Evolutionary conservation across 2,888 invertebrate genomes (phyloP).

Genomic region (Chirona hameri): DNA sequence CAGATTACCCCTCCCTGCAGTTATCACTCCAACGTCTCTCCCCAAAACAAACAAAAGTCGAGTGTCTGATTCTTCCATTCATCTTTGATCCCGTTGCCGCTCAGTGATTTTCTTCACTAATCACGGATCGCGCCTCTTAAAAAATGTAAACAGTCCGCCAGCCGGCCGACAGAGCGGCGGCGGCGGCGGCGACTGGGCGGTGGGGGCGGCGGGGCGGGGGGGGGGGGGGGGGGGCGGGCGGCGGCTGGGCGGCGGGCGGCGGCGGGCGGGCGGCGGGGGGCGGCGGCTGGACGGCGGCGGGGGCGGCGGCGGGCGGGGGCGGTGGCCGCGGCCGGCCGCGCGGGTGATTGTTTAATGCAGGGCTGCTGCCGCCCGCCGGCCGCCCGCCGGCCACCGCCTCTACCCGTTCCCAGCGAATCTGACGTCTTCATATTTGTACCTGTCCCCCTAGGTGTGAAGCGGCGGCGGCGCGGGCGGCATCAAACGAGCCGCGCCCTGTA

Average conservation of each 20-base stretch:
- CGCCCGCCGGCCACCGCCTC: background rate
- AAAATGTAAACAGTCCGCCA: background rate
- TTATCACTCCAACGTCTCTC: background rate
- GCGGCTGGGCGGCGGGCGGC: no score
- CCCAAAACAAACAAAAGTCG: background rate
- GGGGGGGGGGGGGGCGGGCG: background rate
- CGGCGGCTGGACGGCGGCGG: no score
- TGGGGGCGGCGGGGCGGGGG: no score
- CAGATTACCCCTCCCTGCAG: background rate
- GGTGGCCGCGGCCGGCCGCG: no score
- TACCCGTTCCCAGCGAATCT: background rate
- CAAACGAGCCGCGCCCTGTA: constrained; percentile 5
- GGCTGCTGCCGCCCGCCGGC: no score
- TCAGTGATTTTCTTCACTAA: background rate
- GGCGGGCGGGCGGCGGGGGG: no score
- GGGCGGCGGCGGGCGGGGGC: no score
- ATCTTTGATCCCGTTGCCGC: background rate
- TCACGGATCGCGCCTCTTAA: background rate
- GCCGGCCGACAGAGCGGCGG: background rate
- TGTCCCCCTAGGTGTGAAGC: constrained; percentile 27
- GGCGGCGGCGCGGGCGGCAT: background rate
- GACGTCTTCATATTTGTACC: constrained; percentile 27
- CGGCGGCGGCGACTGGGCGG: no score
- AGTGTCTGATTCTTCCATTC: background rate
- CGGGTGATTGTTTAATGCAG: no score